phyloP scores from a whole-genome alignment of 2,888 invertebrate species.

The Brachylomia viminalis region DNA sequence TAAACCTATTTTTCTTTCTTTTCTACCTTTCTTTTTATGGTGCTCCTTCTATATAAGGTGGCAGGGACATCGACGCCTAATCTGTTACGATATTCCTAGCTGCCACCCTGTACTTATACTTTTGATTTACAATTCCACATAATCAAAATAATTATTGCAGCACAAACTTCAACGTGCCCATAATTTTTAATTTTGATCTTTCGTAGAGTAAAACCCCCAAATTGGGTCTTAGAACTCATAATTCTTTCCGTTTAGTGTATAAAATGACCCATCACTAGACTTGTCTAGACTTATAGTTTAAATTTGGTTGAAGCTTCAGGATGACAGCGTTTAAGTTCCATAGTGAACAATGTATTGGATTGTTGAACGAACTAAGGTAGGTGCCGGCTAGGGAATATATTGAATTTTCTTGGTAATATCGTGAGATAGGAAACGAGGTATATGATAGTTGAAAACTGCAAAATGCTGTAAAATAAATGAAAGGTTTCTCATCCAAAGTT shows the following conservation, averaged over 20 bases:
- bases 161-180: background rate
- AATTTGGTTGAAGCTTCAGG: background rate
- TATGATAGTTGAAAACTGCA: background rate
- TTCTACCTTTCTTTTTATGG: background rate
- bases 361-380: background rate
- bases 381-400: background rate
- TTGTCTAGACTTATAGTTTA: background rate
- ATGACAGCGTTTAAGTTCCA: conserved; percentile 12
- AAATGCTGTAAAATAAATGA: background rate
- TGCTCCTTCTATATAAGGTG: background rate
- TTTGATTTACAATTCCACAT: background rate
- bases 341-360: background rate
- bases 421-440: background rate
- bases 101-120: no score
- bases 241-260: background rate
- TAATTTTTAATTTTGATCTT: background rate
- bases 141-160: no score
- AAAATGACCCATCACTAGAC: conserved; percentile 14
- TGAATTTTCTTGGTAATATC: background rate
- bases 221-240: background rate
- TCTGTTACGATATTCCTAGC: no score
- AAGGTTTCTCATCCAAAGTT: background rate
- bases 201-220: background rate
- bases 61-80: no score
- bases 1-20: no score